These are phyloP conservation scores for Arnoldichthys spilopterus DNA, from an alignment of 2,797 vertebrate species.

Conservation along the genomic window DNA sequence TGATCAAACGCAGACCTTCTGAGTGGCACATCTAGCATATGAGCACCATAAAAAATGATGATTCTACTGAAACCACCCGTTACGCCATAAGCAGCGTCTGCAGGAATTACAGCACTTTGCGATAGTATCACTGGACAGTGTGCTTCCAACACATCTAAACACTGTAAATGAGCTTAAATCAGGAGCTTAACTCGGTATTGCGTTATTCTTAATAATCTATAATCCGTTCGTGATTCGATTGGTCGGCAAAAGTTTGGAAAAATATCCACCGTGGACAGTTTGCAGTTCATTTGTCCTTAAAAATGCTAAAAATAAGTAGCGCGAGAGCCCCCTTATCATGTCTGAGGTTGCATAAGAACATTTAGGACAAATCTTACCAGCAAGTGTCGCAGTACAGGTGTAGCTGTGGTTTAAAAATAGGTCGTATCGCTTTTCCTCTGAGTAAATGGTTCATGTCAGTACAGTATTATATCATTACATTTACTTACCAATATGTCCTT, in stretches of 20 bases:
- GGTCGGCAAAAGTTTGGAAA: constrained; percentile 31
- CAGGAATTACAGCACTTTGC: constrained; percentile 50
- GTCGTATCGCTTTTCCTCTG: constrained; percentile 25
- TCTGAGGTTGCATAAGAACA: constrained; percentile 25
- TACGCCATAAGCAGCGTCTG: constrained; percentile 49
- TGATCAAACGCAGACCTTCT: constrained; percentile 2
- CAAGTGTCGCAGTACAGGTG: constrained; percentile 32
- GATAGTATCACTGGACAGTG: constrained; percentile 48
- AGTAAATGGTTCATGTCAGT: constrained; percentile 44
- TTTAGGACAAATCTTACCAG: constrained; percentile 15
- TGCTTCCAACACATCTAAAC: constrained; percentile 45
- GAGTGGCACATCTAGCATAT: constrained; percentile 29
- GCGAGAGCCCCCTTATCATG: neutral
- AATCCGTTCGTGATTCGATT: neutral
- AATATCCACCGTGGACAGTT: constrained; percentile 48
- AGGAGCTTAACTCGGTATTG: constrained; percentile 25
- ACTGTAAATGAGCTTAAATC: constrained; percentile 30
- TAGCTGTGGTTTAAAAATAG: constrained; percentile 51
- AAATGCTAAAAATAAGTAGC: constrained; percentile 15
- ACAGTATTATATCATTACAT: constrained; percentile 21
- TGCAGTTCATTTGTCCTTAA: constrained; percentile 45
- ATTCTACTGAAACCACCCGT: constrained; percentile 34
- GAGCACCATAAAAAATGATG: constrained; percentile 61
- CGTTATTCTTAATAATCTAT: constrained; percentile 12
- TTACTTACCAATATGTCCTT: constrained; percentile 13